phyloP scores from a whole-genome alignment of 2,113 vertebrate species.

The Vulpes lagopus region DNA sequence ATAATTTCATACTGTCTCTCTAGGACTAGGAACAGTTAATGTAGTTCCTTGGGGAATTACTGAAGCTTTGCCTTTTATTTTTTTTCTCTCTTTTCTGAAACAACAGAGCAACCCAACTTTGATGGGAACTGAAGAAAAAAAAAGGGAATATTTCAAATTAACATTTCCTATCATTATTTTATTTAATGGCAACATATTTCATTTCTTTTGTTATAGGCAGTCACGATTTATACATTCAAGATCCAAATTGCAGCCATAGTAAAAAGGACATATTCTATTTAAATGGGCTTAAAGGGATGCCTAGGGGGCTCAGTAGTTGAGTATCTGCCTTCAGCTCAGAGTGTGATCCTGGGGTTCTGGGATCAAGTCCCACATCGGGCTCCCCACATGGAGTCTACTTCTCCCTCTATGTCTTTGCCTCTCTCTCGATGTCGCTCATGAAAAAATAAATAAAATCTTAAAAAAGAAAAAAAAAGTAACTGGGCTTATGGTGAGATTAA shows the following conservation, averaged over 20 bases:
- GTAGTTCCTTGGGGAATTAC: not conserved
- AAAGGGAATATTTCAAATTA: constrained; percentile 11
- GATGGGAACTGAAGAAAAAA: not conserved
- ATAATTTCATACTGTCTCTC: not conserved
- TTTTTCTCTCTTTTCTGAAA: not conserved
- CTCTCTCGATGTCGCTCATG: no score
- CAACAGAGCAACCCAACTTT: constrained; percentile 17
- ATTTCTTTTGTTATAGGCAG: not conserved
- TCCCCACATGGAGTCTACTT: no score
- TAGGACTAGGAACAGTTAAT: not conserved
- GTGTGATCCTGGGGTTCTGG: no score
- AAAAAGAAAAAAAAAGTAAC: not conserved
- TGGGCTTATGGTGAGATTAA: not conserved
- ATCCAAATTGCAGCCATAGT: not conserved
- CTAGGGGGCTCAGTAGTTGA: no score
- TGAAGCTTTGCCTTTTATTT: constrained; percentile 6
- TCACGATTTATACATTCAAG: not conserved
- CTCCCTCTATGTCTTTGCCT: no score
- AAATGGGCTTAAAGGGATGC: not conserved
- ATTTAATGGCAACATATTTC: constrained; percentile 13
- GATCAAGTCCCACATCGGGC: no score
- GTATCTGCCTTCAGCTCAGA: no score
- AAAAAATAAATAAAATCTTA: no score
- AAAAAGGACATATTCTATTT: constrained; percentile 17
- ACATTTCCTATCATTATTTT: constrained; percentile 45